These are phyloP conservation scores for Apodemus sylvaticus DNA, from an alignment of 2,113 vertebrate genomes.

Conservation along the genomic window DNA sequence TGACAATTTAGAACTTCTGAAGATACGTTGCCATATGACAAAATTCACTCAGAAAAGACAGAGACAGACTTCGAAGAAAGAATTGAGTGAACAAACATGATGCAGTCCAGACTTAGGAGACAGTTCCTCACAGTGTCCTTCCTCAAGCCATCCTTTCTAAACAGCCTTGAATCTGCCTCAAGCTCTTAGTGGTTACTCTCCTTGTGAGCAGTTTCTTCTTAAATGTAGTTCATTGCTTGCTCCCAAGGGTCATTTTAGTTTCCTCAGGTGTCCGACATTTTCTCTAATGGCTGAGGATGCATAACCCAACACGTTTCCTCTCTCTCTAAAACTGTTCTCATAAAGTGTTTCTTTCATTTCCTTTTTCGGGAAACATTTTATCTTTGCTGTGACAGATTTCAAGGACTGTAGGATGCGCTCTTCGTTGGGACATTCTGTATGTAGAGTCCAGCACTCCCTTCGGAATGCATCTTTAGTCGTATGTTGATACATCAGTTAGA, in stretches of 20 bases:
- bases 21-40: neutral
- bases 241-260: neutral
- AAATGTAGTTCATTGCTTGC: neutral
- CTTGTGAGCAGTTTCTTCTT: neutral
- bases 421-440: constrained; percentile 48
- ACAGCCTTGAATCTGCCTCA: neutral
- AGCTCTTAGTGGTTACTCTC: neutral
- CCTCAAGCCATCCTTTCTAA: neutral
- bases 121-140: neutral
- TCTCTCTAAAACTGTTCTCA: neutral
- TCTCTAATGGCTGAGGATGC: neutral
- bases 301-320: neutral
- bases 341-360: constrained; percentile 40
- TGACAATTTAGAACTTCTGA: constrained; percentile 9
- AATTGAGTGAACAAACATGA: neutral
- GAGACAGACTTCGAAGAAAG: neutral
- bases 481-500: constrained; percentile 41
- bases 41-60: neutral
- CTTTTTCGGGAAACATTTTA: constrained; percentile 5
- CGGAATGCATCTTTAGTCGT: neutral
- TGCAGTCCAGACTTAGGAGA: neutral
- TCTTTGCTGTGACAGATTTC: constrained; percentile 28
- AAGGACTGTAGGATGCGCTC: constrained; percentile 42
- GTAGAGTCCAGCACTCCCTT: constrained; percentile 30
- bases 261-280: neutral